Evolutionary conservation across 1,140 invertebrate species (phyloP), one percentile per base, ranked within the genome.

Genomic region (Arion vulgaris): DNA sequence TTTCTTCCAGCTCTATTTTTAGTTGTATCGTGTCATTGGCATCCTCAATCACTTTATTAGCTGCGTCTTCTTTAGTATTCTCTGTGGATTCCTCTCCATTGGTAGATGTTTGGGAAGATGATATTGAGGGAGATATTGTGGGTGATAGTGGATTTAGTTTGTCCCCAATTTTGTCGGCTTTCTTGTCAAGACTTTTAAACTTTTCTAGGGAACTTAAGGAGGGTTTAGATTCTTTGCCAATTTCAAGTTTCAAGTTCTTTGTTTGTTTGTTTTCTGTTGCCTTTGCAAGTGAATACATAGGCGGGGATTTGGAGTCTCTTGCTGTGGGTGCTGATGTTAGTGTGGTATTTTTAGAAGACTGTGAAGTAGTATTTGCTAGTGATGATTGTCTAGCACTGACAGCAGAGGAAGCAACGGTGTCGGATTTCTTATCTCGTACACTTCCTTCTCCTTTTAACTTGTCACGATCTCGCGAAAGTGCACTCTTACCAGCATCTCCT

Each of bases 1-100:
- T 84, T 1, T 75, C 39, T 68, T 75, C 69, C 28, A 84, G 49
- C 45, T 83, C 75, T 36, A 39, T 34, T 71, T 26, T 71, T 4
- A 83, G 26, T 32, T 69, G 68, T 74, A 19, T n/a, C 2, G 19
- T 7, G 32, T 66, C 62, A 5, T 66, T 66, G 28, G 17, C 62
- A 4, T 32, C 28, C 11, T 1, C 62, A 7, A 17, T 11, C 28
- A 7, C 5, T 28, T 66, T 66, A 5, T 34, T 66, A 5, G 17
- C 4, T 5, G 62, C 32, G 2, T 28, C n/a, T 7, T 28, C 62
- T 66, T 66, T 66, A 19, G 4, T 23, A 5, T 15, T n/a, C 13
- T 62, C 57, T n/a, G 11, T 62, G n/a, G 28, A 32, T 17, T 66
- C 62, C 9, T 66, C 62, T 66, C 32, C 32, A 9, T 9, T 66